These are phyloP conservation scores for Sebastes nivosus DNA, from an alignment of 2,797 vertebrate species.

Conservation along the genomic window DNA sequence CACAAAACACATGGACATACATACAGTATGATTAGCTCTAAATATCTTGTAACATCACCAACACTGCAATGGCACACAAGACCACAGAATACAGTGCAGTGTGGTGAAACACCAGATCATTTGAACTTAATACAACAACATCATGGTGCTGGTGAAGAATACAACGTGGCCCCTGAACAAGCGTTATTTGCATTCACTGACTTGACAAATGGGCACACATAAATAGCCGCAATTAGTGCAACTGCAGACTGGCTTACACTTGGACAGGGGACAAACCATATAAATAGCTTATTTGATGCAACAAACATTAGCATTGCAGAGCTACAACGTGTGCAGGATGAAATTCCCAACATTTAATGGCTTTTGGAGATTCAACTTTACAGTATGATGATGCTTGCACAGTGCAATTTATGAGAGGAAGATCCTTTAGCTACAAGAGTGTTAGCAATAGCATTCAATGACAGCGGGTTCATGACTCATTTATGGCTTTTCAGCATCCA, in stretches of 20 bases:
- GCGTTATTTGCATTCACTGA: slow-evolving; percentile 53
- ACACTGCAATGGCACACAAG: slow-evolving; percentile 56
- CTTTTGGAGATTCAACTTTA: slow-evolving; percentile 23
- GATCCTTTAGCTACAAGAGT: slow-evolving; percentile 44
- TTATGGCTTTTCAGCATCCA: slow-evolving; percentile 63
- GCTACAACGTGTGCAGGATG: slow-evolving; percentile 44
- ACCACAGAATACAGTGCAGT: slow-evolving; percentile 40
- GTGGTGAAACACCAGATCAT: slow-evolving; percentile 45
- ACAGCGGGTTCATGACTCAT: slow-evolving; percentile 27
- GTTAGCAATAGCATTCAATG: slow-evolving; percentile 36
- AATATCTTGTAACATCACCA: slow-evolving; percentile 44
- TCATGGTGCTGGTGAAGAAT: slow-evolving; percentile 51
- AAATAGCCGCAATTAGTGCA: slow-evolving; percentile 48
- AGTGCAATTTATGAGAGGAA: slow-evolving; percentile 53
- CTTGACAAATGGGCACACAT: slow-evolving; percentile 38
- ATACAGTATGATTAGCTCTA: slow-evolving; percentile 42
- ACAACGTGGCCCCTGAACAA: slow-evolving; percentile 47
- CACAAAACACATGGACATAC: slow-evolving; percentile 47
- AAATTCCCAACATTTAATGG: slow-evolving; percentile 31
- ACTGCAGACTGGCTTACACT: slow-evolving; percentile 46
- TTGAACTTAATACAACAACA: slow-evolving; percentile 48
- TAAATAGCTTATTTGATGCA: slow-evolving; percentile 47
- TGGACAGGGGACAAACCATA: slow-evolving; percentile 38
- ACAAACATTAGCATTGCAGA: slow-evolving; percentile 48
- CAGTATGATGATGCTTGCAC: slow-evolving; percentile 30